phyloP scores from a whole-genome alignment of 2,113 vertebrate genomes.

The Ibidorhyncha struthersii region DNA sequence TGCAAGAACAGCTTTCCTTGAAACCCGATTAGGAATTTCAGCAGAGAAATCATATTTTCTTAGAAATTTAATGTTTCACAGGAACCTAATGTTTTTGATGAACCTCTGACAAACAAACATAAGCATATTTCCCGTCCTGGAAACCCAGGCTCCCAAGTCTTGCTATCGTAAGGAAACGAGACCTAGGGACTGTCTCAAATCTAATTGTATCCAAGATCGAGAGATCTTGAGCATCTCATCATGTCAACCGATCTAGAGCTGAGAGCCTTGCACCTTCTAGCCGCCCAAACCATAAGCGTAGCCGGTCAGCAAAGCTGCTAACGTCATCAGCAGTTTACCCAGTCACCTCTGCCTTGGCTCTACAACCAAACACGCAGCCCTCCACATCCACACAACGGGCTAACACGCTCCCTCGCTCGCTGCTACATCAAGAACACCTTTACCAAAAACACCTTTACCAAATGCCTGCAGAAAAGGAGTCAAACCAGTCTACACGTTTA shows the following conservation, averaged over 20 bases:
- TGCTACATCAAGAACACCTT: not conserved
- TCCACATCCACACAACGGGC: not conserved
- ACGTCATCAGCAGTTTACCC: not conserved
- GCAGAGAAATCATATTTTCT: not conserved
- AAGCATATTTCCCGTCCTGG: not conserved
- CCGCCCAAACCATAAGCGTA: not conserved
- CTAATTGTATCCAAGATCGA: not conserved
- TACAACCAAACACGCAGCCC: accelerated
- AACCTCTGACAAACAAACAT: not conserved
- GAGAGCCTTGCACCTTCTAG: not conserved
- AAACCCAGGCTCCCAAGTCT: not conserved
- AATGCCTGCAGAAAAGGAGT: not conserved
- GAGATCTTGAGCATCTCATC: not conserved
- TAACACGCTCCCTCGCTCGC: accelerated
- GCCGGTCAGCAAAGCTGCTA: not conserved
- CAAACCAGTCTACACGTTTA: not conserved
- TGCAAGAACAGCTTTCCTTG: not conserved
- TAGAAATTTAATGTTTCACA: not conserved
- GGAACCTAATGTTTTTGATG: not conserved
- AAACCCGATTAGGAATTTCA: not conserved
- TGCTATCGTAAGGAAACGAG: accelerated
- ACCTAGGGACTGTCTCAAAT: not conserved
- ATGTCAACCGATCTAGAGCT: accelerated
- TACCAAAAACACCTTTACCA: not conserved
- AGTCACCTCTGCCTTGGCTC: not conserved